Conservation (phyloP, 2,797 vertebrate genomes). For the Allobates femoralis region DNA sequence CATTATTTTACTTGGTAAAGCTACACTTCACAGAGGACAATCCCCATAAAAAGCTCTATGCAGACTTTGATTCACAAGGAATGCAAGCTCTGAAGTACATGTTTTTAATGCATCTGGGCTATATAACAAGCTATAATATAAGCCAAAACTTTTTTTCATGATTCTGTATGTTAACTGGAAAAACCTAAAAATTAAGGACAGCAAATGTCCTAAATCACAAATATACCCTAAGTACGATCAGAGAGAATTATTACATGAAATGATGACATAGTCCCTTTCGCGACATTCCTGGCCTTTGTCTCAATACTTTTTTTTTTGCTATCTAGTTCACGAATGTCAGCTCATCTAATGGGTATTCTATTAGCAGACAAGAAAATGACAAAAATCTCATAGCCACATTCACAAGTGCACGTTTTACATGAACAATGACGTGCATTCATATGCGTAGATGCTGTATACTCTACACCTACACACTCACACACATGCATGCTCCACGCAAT, state of each 20-base stretch:
- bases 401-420: conserved; percentile 12
- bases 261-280: not conserved
- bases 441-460: conserved; percentile 44
- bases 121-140: not conserved
- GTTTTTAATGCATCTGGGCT: not conserved
- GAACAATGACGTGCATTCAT: conserved; percentile 40
- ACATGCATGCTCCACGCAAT: conserved; percentile 50
- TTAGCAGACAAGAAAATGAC: conserved; percentile 18
- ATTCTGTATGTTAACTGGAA: not conserved
- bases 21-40: not conserved
- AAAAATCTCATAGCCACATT: conserved; percentile 18
- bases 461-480: conserved; percentile 56
- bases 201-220: not conserved
- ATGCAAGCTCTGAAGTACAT: not conserved
- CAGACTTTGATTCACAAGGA: not conserved
- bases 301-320: not conserved
- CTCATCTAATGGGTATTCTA: conserved; percentile 13
- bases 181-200: not conserved
- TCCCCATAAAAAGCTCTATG: not conserved
- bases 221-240: not conserved
- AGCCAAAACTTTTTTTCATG: not conserved
- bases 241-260: not conserved
- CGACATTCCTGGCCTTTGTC: not conserved
- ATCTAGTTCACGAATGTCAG: not conserved
- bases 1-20: too few species aligned